Percentiles rank a stretch among this genome's conserved stretches.
Conservation (phyloP, 2,888 invertebrate species). For the Aleiodes leptofemur region DNA sequence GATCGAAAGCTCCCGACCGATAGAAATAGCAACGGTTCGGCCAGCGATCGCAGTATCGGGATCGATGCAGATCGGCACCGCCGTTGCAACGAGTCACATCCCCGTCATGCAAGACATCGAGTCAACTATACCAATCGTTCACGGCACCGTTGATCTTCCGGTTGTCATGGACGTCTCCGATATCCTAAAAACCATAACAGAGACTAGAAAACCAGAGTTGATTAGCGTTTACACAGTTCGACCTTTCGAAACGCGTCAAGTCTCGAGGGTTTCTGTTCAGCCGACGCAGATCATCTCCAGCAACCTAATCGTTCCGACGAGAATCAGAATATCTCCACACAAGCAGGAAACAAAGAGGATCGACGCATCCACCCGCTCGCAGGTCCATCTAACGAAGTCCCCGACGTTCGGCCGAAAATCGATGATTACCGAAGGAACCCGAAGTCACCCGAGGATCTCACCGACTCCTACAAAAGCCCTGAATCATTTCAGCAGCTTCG, state of each 20-base stretch:
- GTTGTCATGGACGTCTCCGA: conserved; percentile 70
- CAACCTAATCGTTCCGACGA: conserved; percentile 64
- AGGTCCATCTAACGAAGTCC: conserved; percentile 44
- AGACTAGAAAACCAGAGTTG: conserved; percentile 65
- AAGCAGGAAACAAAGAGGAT: conserved; percentile 56
- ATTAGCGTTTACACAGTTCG: conserved; percentile 70
- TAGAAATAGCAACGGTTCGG: conserved; percentile 66
- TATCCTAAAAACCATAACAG: conserved; percentile 61
- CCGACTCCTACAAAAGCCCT: conserved; percentile 65
- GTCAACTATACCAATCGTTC: conserved; percentile 72
- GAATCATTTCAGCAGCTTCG: conserved; percentile 40
- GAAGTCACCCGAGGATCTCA: conserved; percentile 52
- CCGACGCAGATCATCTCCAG: conserved; percentile 64
- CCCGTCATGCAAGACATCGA: conserved; percentile 71
- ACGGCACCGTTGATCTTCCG: conserved; percentile 72
- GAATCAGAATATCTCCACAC: conserved; percentile 58
- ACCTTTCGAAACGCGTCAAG: conserved; percentile 69
- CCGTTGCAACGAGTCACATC: conserved; percentile 70
- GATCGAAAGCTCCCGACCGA: conserved; percentile 61
- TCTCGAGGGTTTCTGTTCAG: conserved; percentile 65
- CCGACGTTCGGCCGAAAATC: conserved; percentile 55
- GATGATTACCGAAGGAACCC: conserved; percentile 42
- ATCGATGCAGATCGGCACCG: conserved; percentile 72
- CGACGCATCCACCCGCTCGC: conserved; percentile 42
- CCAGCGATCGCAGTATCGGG: conserved; percentile 71